phyloP scores from a whole-genome alignment of 2,888 invertebrate species.

The Nebria salina region DNA sequence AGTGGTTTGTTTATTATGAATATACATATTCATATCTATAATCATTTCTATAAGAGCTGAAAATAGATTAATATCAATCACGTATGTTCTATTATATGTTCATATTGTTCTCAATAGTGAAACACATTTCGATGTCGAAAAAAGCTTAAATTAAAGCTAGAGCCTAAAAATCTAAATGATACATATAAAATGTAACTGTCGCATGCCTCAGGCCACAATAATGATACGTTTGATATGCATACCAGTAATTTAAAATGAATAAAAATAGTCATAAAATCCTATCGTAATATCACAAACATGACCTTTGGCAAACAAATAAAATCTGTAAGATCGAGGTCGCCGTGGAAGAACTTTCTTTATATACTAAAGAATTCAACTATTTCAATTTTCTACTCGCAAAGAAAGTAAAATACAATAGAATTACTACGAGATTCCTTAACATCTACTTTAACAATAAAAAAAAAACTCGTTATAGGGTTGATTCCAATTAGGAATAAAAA shows the following conservation, averaged over 20 bases:
- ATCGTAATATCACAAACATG: neutral
- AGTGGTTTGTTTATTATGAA: neutral
- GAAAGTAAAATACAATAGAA: neutral
- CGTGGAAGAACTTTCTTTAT: neutral
- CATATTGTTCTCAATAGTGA: too few relatives aligned
- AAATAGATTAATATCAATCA: too few relatives aligned
- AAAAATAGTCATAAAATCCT: neutral
- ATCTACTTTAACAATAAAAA: neutral
- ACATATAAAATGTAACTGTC: neutral
- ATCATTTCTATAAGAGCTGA: neutral
- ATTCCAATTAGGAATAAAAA: too few relatives aligned
- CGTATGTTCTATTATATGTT: too few relatives aligned
- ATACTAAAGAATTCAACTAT: neutral
- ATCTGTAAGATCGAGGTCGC: neutral
- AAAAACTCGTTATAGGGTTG: neutral
- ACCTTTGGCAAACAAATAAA: slow-evolving; percentile 1
- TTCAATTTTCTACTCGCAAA: neutral
- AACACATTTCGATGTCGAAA: neutral
- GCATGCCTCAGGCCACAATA: neutral
- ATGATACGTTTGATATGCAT: neutral
- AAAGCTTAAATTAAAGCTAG: neutral
- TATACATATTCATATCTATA: slow-evolving; percentile 1
- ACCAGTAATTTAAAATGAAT: neutral
- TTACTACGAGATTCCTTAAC: neutral
- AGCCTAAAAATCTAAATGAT: neutral